Base-by-base conservation (phyloP, 2,113 vertebrate genomes). In the Trogon surrucura region DNA sequence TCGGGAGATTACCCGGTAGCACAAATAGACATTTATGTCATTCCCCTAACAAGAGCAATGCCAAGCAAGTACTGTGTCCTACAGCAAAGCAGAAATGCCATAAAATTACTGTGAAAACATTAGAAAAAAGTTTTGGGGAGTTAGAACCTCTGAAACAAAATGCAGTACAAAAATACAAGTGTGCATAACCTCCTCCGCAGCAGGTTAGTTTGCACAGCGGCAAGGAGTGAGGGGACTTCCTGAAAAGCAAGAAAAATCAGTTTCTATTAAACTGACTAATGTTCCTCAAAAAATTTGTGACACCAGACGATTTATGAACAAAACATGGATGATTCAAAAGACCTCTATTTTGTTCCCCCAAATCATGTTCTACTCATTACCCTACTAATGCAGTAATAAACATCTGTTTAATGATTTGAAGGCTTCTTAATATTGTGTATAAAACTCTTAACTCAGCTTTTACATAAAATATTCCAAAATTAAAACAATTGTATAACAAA, bases 191-290 rank as follows among this genome's bases (percentile, higher is more conserved):
- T 89, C 66, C 81, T 93, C 57, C 74, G 82, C 64, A 85, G 7
- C 25, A 67, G 54, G 36, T 83, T 93, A 62, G 60, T 80, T 81
- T 45, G 18, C 4, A 5, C 38, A 45, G 10, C 11, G 5, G 22
- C 4, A 9, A 8, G 41, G 89, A 71, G 60, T 58, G 69, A 93
- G 60, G 29, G 57, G 30, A 65, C 74, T 82, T 95, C 36, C 41
- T 30, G 34, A 65, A 96, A 95, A 82, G 82, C 57, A 69, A 80
- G 91, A 94, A 97, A 93, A 96, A 62, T 84, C 95, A 77, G 82
- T 54, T 96, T 95, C 92, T 95, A 95, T 94, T 96, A 94, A 95
- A 95, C 89, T 88, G 93, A 96, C 92, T 92, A 96, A 94, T 93
- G 93, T 96, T 97, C 88, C 91, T 61, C 56, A 26, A 78, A 95